phyloP scores from a whole-genome alignment of 2,113 vertebrate genomes.

The Solea senegalensis region DNA sequence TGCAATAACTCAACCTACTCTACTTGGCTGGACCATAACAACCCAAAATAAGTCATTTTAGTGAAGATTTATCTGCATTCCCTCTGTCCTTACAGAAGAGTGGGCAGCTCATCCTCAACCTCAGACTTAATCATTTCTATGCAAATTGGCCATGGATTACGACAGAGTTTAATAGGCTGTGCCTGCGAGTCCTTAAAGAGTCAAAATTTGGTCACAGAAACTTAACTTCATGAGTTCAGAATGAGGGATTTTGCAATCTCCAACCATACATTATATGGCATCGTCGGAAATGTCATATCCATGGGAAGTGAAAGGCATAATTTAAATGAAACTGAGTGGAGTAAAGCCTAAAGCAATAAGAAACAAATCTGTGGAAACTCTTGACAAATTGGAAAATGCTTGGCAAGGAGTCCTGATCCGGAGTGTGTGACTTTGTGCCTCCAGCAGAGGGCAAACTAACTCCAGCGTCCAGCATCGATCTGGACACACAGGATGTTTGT shows the following conservation, averaged over 20 bases:
- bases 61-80: slow-evolving; percentile 42
- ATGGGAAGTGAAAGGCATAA: slow-evolving; percentile 4
- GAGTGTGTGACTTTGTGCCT: slow-evolving; percentile 28
- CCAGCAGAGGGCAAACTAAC: slow-evolving; percentile 76
- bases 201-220: slow-evolving; percentile 51
- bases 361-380: slow-evolving; percentile 11
- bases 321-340: slow-evolving; percentile 18
- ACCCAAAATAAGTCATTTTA: slow-evolving; percentile 22
- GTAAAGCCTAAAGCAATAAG: slow-evolving; percentile 4
- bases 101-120: slow-evolving; percentile 32
- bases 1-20: too few species aligned
- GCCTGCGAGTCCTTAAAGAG: slow-evolving; percentile 37
- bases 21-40: slow-evolving; percentile 21
- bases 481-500: not conserved
- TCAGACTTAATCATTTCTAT: slow-evolving; percentile 57
- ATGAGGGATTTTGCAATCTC: not conserved
- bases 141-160: slow-evolving; percentile 65
- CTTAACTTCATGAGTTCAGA: slow-evolving; percentile 19
- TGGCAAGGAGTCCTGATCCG: slow-evolving; percentile 7
- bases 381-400: not conserved
- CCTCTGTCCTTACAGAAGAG: slow-evolving; percentile 25
- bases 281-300: slow-evolving; percentile 17
- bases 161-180: slow-evolving; percentile 45
- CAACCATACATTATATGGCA: not conserved
- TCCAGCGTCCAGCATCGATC: slow-evolving; percentile 25